A percentile compares a stretch with the other conserved stretches of the same genome.
Conservation (phyloP, 35 echinoderm and acorn worm species). For the Acanthaster planci region DNA sequence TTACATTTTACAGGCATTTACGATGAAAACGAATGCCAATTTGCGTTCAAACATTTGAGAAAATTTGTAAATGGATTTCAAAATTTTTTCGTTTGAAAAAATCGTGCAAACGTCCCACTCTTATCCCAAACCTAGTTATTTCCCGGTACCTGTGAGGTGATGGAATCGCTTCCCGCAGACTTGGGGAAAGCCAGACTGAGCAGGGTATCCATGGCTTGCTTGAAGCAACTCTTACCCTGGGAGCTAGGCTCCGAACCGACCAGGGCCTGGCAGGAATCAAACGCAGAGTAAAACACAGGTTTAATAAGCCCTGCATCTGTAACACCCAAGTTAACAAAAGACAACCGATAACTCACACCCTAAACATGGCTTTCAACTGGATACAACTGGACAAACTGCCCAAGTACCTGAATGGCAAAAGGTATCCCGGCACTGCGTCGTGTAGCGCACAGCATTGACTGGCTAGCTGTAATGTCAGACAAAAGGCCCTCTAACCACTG, state of each 20-base stretch:
- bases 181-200: conserved; percentile 37
- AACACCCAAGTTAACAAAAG: too few relatives aligned
- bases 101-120: too few relatives aligned
- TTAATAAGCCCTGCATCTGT: too few relatives aligned
- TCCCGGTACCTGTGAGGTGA: conserved; percentile 43
- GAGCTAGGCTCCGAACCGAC: conserved; percentile 70
- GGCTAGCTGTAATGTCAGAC: conserved; percentile 51
- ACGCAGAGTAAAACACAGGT: too few relatives aligned
- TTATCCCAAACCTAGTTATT: too few relatives aligned
- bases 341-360: too few relatives aligned
- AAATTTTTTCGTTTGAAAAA: too few relatives aligned
- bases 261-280: conserved; percentile 61
- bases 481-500: conserved; percentile 81
- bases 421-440: conserved; percentile 93
- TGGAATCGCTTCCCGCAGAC: neutral
- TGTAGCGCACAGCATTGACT: conserved; percentile 79
- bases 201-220: conserved; percentile 71
- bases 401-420: conserved; percentile 87
- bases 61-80: too few relatives aligned
- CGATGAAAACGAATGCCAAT: too few relatives aligned
- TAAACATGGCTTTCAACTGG: too few relatives aligned
- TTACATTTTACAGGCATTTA: too few relatives aligned
- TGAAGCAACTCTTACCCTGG: conserved; percentile 58
- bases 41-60: too few relatives aligned
- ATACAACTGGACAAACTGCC: neutral